A percentile compares a stretch with the other conserved stretches of the same genome.
Conservation (phyloP, 2,888 invertebrate species). For the Amphipyra tragopoginis region DNA sequence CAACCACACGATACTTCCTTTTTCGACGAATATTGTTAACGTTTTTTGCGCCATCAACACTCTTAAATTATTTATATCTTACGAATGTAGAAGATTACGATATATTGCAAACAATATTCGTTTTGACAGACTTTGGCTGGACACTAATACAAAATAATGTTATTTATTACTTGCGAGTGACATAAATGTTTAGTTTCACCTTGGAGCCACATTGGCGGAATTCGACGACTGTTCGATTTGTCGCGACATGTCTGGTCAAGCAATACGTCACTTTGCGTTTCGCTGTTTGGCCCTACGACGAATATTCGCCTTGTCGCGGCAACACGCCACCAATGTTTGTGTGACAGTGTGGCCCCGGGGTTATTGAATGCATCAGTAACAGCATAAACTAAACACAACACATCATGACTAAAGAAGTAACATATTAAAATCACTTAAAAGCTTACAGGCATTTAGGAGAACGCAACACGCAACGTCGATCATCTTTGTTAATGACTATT, state of each 20-base stretch:
- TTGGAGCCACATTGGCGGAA: too few species aligned
- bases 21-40: conserved; percentile 36
- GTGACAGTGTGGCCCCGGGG: too few species aligned
- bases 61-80: conserved; percentile 19
- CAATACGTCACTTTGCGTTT: too few species aligned
- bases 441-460: neutral
- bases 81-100: conserved; percentile 19
- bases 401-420: neutral
- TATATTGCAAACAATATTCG: conserved; percentile 13
- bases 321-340: too few species aligned
- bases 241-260: too few species aligned
- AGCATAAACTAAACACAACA: conserved; percentile 2
- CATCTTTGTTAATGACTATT: conserved; percentile 20
- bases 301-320: too few species aligned
- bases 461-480: conserved; percentile 1
- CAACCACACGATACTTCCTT: conserved; percentile 32
- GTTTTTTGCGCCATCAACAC: conserved; percentile 38
- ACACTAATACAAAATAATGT: neutral
- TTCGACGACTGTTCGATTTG: too few species aligned
- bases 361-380: conserved; percentile 1
- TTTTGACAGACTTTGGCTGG: neutral
- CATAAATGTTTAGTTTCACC: conserved; percentile 7
- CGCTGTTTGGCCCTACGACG: too few species aligned
- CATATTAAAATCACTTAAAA: neutral
- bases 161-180: conserved; percentile 5